Evolutionary conservation across 2,797 vertebrate genomes (phyloP), one percentile per base, ranked within the genome.

Genomic region (Poecilia wingei): DNA sequence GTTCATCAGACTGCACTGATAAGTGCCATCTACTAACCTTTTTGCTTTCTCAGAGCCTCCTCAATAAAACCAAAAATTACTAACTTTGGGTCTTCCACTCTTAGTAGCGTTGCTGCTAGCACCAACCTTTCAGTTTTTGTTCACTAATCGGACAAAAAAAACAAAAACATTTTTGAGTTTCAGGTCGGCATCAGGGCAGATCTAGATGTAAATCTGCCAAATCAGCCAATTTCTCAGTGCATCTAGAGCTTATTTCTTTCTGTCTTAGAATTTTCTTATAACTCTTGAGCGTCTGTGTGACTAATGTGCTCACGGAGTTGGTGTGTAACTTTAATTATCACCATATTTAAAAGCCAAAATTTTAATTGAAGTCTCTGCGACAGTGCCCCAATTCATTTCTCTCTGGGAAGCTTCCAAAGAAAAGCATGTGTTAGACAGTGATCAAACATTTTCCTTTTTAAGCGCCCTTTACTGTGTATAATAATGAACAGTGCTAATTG

Each of bases 261-360:
- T 18, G 31, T 36, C 68, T 31, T 71, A 28, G 16, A 76, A 61
- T 71, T 47, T 39, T 66, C 47, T 47, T 74, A 7, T 6, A 39
- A 41, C 39, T 64, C 18, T 25, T 75, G 8, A 31, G 46, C 43
- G 7, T 18, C 16, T 49, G 22, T 70, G 33, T 76, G 43, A 69
- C 74, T 76, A 49, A 88, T 79, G 72, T 76, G 75, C 43, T 79
- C 74, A 28, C 72, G 64, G 53, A 82, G 73, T 72, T 80, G 33
- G 81, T 86, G 76, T 84, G 73, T 69, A 84, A 77, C 75, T 89
- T 83, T 83, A 90, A 90, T 91, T 89, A 86, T 72, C 49, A 3
- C 16, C 39, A 13, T 25, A 39, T 79, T 73, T 80, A 70, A 87
- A 82, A 87, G 75, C 20, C 66, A 69, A 46, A 80, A 75, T 74